Base-by-base conservation (phyloP, 2,888 invertebrate genomes). In the Ochropacha duplaris region DNA sequence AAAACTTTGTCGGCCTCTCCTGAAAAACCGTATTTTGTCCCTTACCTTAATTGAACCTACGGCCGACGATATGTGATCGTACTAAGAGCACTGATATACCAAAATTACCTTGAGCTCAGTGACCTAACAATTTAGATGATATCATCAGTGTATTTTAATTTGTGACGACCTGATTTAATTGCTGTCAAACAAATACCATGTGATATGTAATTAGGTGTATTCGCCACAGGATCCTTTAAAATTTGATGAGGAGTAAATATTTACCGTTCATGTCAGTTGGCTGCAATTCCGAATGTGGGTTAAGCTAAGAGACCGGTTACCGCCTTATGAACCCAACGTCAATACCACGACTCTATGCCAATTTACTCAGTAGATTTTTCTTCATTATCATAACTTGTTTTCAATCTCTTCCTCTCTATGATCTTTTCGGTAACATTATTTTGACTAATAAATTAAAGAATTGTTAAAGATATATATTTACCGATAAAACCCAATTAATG, bases 401-500 rank as follows among this genome's bases (percentile, higher is more conserved):
- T 6, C 36, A 36, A 36, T 36, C n/a, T n/a, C n/a, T n/a, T 36
- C n/a, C 2, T n/a, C n/a, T 31, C 31, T 31, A 12, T 31, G 12
- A 31, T 28, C 8, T 28, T 28, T 8, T 28, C 8, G 6, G 8
- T 28, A 8, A 8, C 5, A 24, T 24, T 4, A 24, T 24, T 24
- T 24, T 24, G 24, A 24, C 24, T 24, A 5, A 24, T 24, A 2
- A 24, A 24, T 4, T 4, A 24, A 24, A 4, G 24, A 24, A 24
- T 24, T 4, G 3, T 24, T 24, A 24, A 24, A 24, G 11, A 16
- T n/a, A 4, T 22, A 50, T 60, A 86, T 95, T 95, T 93, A 97
- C 97, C 80, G 96, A 95, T 65, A 97, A 88, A 68, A 96, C 94
- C 97, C 97, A 97, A 76, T 97, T 96, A 74, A 97, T 95, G 56